Percentiles rank a stretch among this genome's conserved stretches.
Evolutionary conservation across 2,113 vertebrate species (phyloP).

Genomic region (Scortum barcoo): DNA sequence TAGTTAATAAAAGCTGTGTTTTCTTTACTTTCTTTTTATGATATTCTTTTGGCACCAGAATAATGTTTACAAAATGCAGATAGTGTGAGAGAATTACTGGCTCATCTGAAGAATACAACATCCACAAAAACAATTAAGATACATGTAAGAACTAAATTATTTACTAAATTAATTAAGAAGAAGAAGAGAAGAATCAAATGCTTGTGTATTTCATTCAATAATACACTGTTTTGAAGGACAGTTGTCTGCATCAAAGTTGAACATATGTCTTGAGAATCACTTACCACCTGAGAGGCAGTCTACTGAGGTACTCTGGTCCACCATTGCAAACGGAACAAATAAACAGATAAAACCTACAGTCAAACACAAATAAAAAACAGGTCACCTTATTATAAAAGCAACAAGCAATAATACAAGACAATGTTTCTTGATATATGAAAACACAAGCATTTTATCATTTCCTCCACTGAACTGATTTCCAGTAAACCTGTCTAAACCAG

Average conservation of each 20-base stretch:
- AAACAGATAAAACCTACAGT: slow-evolving; percentile 96
- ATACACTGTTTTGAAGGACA: neutral
- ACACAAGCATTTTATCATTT: neutral
- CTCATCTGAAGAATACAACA: no score
- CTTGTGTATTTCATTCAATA: neutral
- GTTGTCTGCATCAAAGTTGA: neutral
- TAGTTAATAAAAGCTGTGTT: neutral
- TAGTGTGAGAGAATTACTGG: no score
- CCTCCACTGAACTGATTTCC: neutral
- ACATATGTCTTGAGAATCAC: slow-evolving; percentile 39
- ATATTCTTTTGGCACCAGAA: no score
- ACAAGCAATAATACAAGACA: neutral
- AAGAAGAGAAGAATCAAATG: slow-evolving; percentile 2
- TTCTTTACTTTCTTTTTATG: neutral
- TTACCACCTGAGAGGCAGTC: slow-evolving; percentile 96
- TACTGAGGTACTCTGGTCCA: slow-evolving; percentile 98
- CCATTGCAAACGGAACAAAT: slow-evolving; percentile 98
- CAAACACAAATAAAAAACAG: slow-evolving; percentile 26
- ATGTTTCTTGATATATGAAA: slow-evolving; percentile 1
- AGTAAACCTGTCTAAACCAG: no score
- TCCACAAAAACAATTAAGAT: neutral
- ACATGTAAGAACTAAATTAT: no score
- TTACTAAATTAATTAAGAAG: no score
- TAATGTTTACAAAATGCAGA: no score
- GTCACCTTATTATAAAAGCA: neutral